Evolutionary conservation across 1,140 invertebrate genomes (phyloP).

Genomic region (Conopomorpha cramerella): DNA sequence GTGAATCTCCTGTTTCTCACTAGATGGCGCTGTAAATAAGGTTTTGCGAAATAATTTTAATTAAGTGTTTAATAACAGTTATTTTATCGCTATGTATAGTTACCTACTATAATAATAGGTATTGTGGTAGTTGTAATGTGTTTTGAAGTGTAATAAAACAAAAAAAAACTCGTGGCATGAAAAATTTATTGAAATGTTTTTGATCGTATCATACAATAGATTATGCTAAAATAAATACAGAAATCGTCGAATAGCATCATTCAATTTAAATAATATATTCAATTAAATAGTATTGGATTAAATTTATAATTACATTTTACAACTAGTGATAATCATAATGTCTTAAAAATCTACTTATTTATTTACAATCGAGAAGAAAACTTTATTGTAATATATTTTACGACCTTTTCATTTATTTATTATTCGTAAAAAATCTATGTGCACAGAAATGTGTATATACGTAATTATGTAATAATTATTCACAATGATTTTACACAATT

Average conservation of each 20-base stretch:
- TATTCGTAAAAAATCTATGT: no score
- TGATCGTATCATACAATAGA: constrained; percentile 44
- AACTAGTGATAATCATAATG: constrained; percentile 29
- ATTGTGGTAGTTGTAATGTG: not conserved
- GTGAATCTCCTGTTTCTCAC: not conserved
- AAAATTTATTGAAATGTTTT: constrained; percentile 56
- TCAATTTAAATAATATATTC: constrained; percentile 42
- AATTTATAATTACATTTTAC: constrained; percentile 29
- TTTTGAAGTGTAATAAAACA: constrained; percentile 5
- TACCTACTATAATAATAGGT: not conserved
- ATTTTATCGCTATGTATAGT: not conserved
- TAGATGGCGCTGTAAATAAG: not conserved
- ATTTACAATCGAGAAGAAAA: constrained; percentile 52
- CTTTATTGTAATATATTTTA: no score
- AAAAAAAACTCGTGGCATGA: constrained; percentile 41
- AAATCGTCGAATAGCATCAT: constrained; percentile 37
- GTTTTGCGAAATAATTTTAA: not conserved
- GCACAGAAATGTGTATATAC: constrained; percentile 1
- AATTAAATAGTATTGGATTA: no score
- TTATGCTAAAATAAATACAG: constrained; percentile 59
- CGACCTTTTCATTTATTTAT: no score
- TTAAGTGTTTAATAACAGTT: not conserved
- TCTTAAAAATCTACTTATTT: constrained; percentile 37
- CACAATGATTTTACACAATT: no score
- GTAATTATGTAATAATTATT: no score